Base-by-base conservation (phyloP, 2,888 invertebrate species). In the Ditylenchus weischeri region DNA sequence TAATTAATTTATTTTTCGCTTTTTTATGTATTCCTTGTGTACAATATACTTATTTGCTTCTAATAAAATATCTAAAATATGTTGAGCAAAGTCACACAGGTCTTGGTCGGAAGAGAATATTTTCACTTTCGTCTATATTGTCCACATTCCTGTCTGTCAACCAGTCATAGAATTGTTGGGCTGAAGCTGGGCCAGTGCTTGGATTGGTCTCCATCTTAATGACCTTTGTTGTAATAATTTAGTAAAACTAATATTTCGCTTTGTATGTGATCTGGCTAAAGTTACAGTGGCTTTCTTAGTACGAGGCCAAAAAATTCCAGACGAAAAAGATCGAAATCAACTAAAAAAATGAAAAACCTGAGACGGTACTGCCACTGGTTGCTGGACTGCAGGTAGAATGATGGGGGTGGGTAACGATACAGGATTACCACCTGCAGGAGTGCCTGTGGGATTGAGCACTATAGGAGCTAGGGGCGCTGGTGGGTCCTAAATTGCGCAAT, bases 131-230 rank as follows among this genome's bases (percentile, higher is more conserved):
- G 29, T 47, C 50, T 23, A 63, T 59, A 51, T 58, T 69, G 35
- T 36, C 43, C 23, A 38, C 63, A 57, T 70, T 71, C n/a, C 61
- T 21, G 63, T 71, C 70, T 35, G 70, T 72, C 15, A 71, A 47
- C 71, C 71, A 71, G 59, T 71, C 61, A 62, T 71, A 71, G 51
- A 71, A 61, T 11, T 63, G 50, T 49, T 71, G 66, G 7, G 69
- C 57, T 7, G 35, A 43, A 15, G 69, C 57, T 15, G 68, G 68
- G 7, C 13, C 54, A 21, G 63, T 35, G 23, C 23, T 54, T n/a
- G 19, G 19, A 48, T 38, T 8, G 43, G 43, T 43, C 48, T 4
- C 5, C 43, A 43, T 43, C 43, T 43, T 43, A 43, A 43, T 43
- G 3, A 8, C n/a, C n/a, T n/a, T n/a, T n/a, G n/a, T n/a, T n/a